These are phyloP conservation scores for Caenorhabditis sulstoni DNA, from an alignment of 2,888 invertebrate genomes.

Conservation along the genomic window DNA sequence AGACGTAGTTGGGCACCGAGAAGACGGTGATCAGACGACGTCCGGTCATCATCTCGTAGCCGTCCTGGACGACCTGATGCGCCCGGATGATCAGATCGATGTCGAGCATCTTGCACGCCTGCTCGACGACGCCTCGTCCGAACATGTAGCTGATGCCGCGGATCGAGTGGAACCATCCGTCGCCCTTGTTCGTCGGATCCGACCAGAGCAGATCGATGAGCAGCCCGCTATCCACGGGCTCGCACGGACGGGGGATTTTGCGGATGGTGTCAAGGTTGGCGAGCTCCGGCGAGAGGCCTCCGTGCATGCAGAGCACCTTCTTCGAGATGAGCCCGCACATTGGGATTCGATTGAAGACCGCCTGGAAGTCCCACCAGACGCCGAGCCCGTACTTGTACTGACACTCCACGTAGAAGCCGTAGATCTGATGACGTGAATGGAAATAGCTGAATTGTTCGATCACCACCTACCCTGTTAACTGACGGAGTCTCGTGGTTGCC, in stretches of 20 bases:
- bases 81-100: conserved; percentile 75
- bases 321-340: conserved; percentile 74
- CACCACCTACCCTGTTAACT: conserved; percentile 65
- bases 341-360: conserved; percentile 73
- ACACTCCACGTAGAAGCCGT: conserved; percentile 74
- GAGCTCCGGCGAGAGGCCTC: conserved; percentile 72
- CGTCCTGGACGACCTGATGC: conserved; percentile 76
- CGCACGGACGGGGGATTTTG: conserved; percentile 68
- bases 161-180: conserved; percentile 67
- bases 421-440: conserved; percentile 30
- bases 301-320: conserved; percentile 74
- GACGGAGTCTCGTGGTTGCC: conserved; percentile 76
- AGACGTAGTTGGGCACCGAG: conserved; percentile 75
- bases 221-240: conserved; percentile 70
- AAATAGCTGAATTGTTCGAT: too few species aligned
- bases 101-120: conserved; percentile 66
- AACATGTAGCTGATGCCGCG: conserved; percentile 72
- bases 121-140: conserved; percentile 70
- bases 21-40: conserved; percentile 74
- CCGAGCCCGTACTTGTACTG: conserved; percentile 70
- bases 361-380: conserved; percentile 76
- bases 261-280: conserved; percentile 67
- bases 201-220: conserved; percentile 74
- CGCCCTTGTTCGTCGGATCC: conserved; percentile 73
- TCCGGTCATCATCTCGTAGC: conserved; percentile 74